Conservation (phyloP, 2,113 vertebrate species). For the Puffinus mauretanicus region DNA sequence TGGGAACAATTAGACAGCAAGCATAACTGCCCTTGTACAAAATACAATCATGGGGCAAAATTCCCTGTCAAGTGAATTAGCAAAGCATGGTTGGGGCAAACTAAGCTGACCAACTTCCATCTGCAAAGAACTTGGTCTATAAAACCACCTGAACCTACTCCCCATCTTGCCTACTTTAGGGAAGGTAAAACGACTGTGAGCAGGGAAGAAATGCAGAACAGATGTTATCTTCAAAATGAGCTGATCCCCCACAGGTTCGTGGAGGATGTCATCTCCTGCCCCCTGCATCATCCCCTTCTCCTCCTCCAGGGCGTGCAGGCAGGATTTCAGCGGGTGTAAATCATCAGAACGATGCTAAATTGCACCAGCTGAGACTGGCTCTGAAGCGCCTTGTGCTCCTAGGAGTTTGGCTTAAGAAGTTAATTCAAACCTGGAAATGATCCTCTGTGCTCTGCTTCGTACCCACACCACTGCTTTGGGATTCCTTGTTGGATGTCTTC, state of each 20-base stretch:
- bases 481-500: not conserved
- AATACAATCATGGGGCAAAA: not conserved
- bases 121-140: not conserved
- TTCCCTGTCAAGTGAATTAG: not conserved
- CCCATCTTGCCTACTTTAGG: not conserved
- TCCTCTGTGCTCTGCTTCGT: not conserved
- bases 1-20: not conserved
- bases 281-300: not conserved
- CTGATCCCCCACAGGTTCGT: not conserved
- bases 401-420: not conserved
- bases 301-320: not conserved
- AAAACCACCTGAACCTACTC: not conserved
- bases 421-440: not conserved
- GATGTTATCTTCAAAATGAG: not conserved
- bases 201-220: not conserved
- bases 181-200: not conserved
- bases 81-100: not conserved
- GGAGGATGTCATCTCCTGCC: not conserved
- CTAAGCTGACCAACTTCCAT: not conserved
- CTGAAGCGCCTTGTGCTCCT: not conserved
- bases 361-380: not conserved
- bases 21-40: not conserved
- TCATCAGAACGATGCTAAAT: not conserved
- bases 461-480: not conserved
- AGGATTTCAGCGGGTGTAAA: not conserved